Conservation (phyloP, 2,113 vertebrate genomes). For the Laticauda laticaudata region DNA sequence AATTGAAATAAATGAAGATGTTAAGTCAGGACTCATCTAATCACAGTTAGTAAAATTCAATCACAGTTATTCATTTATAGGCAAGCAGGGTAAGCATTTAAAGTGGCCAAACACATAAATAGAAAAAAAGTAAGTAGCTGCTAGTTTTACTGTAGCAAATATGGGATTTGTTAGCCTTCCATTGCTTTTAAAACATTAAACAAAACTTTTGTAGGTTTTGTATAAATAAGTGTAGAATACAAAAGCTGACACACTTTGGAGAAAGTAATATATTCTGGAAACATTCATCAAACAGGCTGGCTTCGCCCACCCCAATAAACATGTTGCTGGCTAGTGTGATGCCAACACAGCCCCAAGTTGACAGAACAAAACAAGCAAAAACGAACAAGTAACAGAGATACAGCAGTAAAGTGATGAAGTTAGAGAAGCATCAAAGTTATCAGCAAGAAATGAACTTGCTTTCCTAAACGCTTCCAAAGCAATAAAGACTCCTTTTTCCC, state of each 20-base stretch:
- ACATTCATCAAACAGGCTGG: background rate
- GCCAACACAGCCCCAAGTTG: background rate
- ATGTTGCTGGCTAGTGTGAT: background rate
- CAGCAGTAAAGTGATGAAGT: background rate
- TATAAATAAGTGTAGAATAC: background rate
- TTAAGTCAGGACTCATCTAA: background rate
- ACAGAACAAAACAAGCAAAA: background rate
- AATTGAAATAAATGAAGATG: background rate
- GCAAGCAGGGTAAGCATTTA: background rate
- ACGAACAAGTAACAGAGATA: background rate
- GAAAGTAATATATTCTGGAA: background rate
- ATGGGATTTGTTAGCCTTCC: background rate
- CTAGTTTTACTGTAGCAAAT: background rate
- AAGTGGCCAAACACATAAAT: background rate
- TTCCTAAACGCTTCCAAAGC: background rate
- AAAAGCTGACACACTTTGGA: background rate
- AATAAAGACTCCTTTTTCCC: background rate
- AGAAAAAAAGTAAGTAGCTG: background rate
- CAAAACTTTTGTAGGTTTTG: background rate
- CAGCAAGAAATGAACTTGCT: background rate
- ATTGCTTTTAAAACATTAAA: background rate
- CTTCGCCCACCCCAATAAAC: background rate
- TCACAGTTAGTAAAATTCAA: background rate
- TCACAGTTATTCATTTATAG: background rate
- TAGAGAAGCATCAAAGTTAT: background rate